Base-by-base conservation (phyloP, 2,797 vertebrate species). In the Cuculus canorus region DNA sequence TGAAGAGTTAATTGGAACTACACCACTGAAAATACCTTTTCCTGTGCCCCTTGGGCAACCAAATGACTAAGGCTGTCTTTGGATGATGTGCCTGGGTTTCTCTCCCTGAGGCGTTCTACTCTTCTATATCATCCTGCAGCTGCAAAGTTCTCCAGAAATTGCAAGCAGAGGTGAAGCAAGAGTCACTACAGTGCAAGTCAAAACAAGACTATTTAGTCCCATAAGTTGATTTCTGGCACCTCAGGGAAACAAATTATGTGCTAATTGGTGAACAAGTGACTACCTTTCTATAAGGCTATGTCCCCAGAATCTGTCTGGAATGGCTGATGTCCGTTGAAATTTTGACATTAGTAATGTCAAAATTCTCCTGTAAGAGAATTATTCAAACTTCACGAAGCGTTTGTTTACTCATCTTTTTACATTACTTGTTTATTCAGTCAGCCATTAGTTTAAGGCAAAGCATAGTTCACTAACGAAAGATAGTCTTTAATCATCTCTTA, bases 381-480 rank as follows among this genome's bases (percentile, higher is more conserved):
- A 75, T 28, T 86, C 23, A 72, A 78, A 53, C 5, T 43, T 68
- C 27, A 61, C 0, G 0, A 28, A 0, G 0, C n/a, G 33, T 82
- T 86, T 78, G 10, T 11, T 2, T 24, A 53, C 6, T 65, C 16
- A 23, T 61, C 13, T 41, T 93, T 81, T 53, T 41, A 78, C 22
- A 14, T 11, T 17, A 25, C 18, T 76, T 56, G 18, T 47, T 91
- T 64, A 41, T 90, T 77, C 48, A 70, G 8, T 37, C 37, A 50
- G 33, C 32, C 47, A 28, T 13, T 23, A 45, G 13, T 41, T 82
- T 70, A 63, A 70, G 21, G 28, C 25, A 47, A 70, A 65, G 3
- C 14, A 35, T 27, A 71, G 9, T 59, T 91, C 53, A 18, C 15
- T 47, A 33, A 70, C 57, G n/a, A 78, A 65, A 66, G 39, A 65